These are phyloP conservation scores for Parambassis ranga DNA, from an alignment of 2,797 vertebrate genomes.

Conservation along the genomic window DNA sequence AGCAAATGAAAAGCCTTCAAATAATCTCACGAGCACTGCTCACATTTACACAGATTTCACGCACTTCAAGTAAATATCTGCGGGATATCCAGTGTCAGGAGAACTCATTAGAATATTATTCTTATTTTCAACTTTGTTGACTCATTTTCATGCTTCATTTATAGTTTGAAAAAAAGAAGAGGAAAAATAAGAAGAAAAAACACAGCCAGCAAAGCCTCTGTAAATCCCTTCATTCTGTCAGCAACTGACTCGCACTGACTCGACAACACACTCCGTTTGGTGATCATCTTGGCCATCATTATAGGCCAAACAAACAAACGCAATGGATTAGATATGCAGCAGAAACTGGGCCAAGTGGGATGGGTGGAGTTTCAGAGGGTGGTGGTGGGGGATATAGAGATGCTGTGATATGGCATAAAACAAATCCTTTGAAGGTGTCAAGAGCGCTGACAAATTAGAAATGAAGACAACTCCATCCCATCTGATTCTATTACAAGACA, in stretches of 20 bases:
- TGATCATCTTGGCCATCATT: slow-evolving; percentile 39
- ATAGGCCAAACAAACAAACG: slow-evolving; percentile 43
- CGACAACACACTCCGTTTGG: slow-evolving; percentile 42
- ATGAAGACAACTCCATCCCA: slow-evolving; percentile 27
- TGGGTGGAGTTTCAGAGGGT: not conserved
- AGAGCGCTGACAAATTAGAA: slow-evolving; percentile 40
- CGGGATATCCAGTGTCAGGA: not conserved
- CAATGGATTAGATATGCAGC: slow-evolving; percentile 39
- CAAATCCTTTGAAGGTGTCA: slow-evolving; percentile 43
- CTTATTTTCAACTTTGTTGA: slow-evolving; percentile 23
- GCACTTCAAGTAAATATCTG: slow-evolving; percentile 5
- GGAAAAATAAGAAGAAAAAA: too few species aligned
- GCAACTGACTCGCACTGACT: slow-evolving; percentile 31
- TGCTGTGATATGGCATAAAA: slow-evolving; percentile 15
- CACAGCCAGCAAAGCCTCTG: slow-evolving; percentile 34
- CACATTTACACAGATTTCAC: slow-evolving; percentile 18
- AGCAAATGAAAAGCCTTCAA: slow-evolving; percentile 8
- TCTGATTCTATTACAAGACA: slow-evolving; percentile 45
- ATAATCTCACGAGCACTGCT: slow-evolving; percentile 5
- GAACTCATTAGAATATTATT: slow-evolving; percentile 27
- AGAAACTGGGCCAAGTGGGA: slow-evolving; percentile 43
- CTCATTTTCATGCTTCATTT: slow-evolving; percentile 51
- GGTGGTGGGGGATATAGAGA: not conserved
- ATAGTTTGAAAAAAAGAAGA: slow-evolving; percentile 41
- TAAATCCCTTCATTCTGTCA: slow-evolving; percentile 51